Base-by-base conservation (phyloP, 2,113 vertebrate species). In the Tetrax tetrax region DNA sequence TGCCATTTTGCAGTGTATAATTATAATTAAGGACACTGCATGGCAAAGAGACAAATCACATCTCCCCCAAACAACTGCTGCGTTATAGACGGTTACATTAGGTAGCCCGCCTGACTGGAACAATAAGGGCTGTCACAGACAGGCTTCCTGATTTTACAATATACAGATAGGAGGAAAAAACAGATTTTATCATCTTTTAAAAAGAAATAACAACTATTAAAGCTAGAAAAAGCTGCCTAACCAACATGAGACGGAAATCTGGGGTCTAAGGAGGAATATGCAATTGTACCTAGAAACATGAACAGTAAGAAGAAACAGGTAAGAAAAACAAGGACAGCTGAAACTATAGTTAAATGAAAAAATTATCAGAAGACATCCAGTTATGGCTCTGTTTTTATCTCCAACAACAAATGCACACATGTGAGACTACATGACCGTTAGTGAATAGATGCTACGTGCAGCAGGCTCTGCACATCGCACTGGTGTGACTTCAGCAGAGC, bases 1-100 rank as follows among this genome's bases (percentile, higher is more conserved):
- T 96, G 90, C 82, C 94, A 96, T 97, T 97, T 96, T 97, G 92
- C 95, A 57, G 57, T 37, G 80, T 78, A 65, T 41, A 87, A 94
- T 51, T 63, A 53, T 87, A 97, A 96, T 97, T 97, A 96, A 94
- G 60, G 89, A 19, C 87, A 83, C 14, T 18, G 23, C 37, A 12
- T 5, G 53, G 75, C 74, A 96, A 84, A 77, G 83, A 70, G 64
- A 60, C 10, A 74, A 89, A 95, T 76, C 43, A 20, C 90, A 69
- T 68, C 89, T 93, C 82, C 75, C 28, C 24, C 70, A 15, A 78
- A 45, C 57, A 61, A 33, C 78, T 56, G 87, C n/a, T n/a, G n/a
- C n/a, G n/a, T n/a, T n/a, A n/a, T n/a, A n/a, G n/a, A n/a, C n/a
- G 50, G 80, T 45, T 90, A n/a, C 12, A 33, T 6, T 22, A n/a